Evolutionary conservation across 2,888 invertebrate species (phyloP).

Genomic region (Agrilus cyanescens): DNA sequence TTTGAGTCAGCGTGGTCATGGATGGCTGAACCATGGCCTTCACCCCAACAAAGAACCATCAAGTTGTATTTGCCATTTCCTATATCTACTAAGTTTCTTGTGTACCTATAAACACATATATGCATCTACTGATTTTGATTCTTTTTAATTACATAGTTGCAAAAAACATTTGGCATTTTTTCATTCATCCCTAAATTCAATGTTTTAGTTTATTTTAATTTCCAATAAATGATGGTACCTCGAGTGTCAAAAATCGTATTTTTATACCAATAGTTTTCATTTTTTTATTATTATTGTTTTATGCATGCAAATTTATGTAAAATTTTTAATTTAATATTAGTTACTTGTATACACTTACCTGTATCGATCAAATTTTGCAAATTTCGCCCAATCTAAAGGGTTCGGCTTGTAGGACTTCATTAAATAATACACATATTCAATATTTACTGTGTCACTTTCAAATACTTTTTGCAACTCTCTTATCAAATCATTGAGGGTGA

Average conservation of each 20-base stretch:
- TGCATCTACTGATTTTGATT: too few species aligned
- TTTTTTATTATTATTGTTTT: too few species aligned
- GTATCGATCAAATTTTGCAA: conserved; percentile 86
- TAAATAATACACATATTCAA: conserved; percentile 78
- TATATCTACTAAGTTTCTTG: conserved; percentile 86
- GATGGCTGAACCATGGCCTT: conserved; percentile 86
- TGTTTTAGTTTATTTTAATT: neutral
- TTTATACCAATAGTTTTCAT: too few species aligned
- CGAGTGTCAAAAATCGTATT: too few species aligned
- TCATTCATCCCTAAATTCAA: neutral
- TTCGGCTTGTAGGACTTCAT: conserved; percentile 76
- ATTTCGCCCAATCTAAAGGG: conserved; percentile 85
- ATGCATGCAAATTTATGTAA: too few species aligned
- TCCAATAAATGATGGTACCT: too few species aligned
- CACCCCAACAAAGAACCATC: conserved; percentile 97
- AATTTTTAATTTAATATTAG: neutral
- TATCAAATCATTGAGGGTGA: conserved; percentile 49
- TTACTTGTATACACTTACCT: conserved; percentile 47
- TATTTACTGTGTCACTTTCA: conserved; percentile 68
- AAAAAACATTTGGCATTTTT: too few species aligned
- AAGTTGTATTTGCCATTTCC: conserved; percentile 97
- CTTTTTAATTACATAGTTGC: too few species aligned
- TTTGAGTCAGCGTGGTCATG: conserved; percentile 95
- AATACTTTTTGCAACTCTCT: conserved; percentile 66
- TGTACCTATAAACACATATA: conserved; percentile 55